Conservation (phyloP, 2,888 invertebrate genomes). For the Scrobipalpa atriplicella region DNA sequence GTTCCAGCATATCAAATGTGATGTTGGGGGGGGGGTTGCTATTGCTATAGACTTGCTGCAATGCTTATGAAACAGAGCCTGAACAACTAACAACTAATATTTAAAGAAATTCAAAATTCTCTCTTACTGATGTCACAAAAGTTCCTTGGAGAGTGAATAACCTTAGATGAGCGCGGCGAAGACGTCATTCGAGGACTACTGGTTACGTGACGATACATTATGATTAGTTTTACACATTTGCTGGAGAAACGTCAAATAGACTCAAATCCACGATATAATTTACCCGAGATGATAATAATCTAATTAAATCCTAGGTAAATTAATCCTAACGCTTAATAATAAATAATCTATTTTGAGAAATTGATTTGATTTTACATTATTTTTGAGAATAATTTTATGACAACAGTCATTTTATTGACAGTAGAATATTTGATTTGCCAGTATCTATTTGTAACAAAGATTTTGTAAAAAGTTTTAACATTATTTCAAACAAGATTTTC, state of each 20-base stretch:
- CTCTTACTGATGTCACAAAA: background rate
- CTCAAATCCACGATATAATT: conserved; percentile 2
- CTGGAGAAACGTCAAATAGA: background rate
- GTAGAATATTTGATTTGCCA: background rate
- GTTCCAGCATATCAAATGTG: no score
- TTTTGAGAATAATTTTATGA: conserved; percentile 12
- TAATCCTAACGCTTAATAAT: conserved; percentile 11
- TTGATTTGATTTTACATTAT: conserved; percentile 20
- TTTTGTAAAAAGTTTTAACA: background rate
- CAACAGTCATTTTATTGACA: background rate
- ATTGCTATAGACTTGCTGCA: no score
- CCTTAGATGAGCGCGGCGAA: background rate
- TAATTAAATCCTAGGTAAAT: conserved; percentile 13
- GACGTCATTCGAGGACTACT: background rate
- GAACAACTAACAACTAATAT: no score
- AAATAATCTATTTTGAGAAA: conserved; percentile 20
- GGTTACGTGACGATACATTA: conserved; percentile 11
- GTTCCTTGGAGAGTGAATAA: background rate
- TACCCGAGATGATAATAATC: background rate
- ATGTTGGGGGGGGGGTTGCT: no score
- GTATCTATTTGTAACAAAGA: background rate
- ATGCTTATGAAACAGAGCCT: no score
- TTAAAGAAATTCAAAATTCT: background rate
- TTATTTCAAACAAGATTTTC: background rate
- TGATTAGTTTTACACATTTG: background rate